Evolutionary conservation across 2,113 vertebrate genomes (phyloP), one percentile per base, ranked within the genome.

Genomic region (Bagarius yarrelli): DNA sequence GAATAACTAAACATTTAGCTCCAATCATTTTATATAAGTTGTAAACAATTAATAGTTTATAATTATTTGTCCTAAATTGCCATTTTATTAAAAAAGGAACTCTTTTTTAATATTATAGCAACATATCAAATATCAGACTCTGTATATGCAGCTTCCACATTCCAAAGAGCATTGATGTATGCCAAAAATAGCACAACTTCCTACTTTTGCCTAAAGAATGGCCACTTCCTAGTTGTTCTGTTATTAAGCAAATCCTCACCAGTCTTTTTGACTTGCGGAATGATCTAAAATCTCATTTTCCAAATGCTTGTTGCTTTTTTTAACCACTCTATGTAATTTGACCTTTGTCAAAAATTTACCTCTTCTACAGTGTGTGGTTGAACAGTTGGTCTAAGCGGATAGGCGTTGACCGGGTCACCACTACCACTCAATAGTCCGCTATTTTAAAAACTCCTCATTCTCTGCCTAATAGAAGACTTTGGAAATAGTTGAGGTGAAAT

Each of bases 241-340:
- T 53, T 72, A 53, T 72, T 72, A 16, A 70, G 32, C 44, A 44
- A 71, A 36, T 52, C 69, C 44, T 30, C 69, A 52, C 14, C 30
- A 47, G 44, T 30, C n/a, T 52, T 52, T 14, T 47, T n/a, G 40
- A 70, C 67, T 70, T 50, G 40, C 47, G 67, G 67, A 25, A 13
- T 36, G 36, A 70, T 70, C 44, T 70, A 40, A 70, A 70, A 27
- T 70, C 67, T 70, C 67, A 70, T 70, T 70, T 70, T 70, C 67
- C 67, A 70, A 70, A 70, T 70, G 40, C 40, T n/a, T 70, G 27
- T 50, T 70, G 40, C 67, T 70, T 40, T 70, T 40, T 50, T 40
- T n/a, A n/a, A n/a, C n/a, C n/a, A n/a, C 67, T 47, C 40, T 8
- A 3, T 70, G 67, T 40, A 70, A n/a, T 47, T 23, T 70, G 67